These are phyloP conservation scores for Molossus alvarezi DNA, from an alignment of 2,797 vertebrate genomes.

Conservation along the genomic window DNA sequence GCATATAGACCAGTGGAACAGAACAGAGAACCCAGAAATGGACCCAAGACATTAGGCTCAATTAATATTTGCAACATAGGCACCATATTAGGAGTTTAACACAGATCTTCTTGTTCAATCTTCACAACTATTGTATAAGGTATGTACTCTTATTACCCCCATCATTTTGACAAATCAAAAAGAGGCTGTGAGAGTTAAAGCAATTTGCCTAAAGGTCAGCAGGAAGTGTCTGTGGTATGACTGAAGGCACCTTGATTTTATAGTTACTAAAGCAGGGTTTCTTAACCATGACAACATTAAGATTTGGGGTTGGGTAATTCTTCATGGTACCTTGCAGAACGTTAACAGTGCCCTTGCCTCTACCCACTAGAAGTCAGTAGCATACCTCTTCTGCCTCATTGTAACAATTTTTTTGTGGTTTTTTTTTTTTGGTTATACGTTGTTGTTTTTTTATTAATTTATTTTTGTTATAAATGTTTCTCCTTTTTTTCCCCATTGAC, in stretches of 20 bases:
- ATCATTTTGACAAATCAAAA: not conserved
- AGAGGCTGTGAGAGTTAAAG: not conserved
- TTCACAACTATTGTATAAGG: constrained; percentile 8
- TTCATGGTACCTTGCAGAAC: not conserved
- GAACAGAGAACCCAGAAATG: too few relatives aligned
- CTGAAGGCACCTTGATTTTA: not conserved
- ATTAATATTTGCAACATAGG: not conserved
- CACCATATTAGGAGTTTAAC: not conserved
- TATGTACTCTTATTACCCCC: not conserved
- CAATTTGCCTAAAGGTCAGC: not conserved
- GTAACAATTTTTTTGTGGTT: not conserved
- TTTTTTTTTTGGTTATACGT: too few relatives aligned
- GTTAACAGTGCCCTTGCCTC: not conserved
- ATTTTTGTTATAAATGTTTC: too few relatives aligned
- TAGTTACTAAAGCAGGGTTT: not conserved
- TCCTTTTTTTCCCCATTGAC: too few relatives aligned
- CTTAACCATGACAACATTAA: not conserved
- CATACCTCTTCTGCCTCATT: not conserved
- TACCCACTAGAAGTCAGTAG: not conserved
- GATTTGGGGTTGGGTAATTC: not conserved
- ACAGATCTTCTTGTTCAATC: constrained; percentile 32
- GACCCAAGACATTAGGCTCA: not conserved
- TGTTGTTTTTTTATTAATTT: too few relatives aligned
- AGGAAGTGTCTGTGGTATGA: not conserved
- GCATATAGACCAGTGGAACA: too few relatives aligned